A percentile compares a stretch with the other conserved stretches of the same genome.
phyloP scores from a whole-genome alignment of 2,888 invertebrate species.

The Drosophila pseudotakahashii region DNA sequence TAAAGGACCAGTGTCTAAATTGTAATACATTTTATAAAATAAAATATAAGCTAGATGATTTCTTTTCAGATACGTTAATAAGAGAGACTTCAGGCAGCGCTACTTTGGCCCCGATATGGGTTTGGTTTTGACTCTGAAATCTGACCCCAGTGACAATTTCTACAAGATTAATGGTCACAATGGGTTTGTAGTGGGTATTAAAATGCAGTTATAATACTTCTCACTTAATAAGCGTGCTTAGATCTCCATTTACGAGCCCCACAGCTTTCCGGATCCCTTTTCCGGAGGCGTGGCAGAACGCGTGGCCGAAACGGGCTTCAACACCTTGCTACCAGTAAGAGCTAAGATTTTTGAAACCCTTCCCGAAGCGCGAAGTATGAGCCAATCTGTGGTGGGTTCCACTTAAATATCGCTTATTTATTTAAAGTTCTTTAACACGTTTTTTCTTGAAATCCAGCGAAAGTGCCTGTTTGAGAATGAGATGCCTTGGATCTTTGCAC shows the following conservation, averaged over 20 bases:
- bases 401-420: not conserved
- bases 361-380: conserved; percentile 61
- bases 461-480: conserved; percentile 86
- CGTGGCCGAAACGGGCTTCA: conserved; percentile 48
- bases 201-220: too few species aligned
- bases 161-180: conserved; percentile 84
- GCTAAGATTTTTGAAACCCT: conserved; percentile 68
- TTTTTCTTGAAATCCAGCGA: conserved; percentile 81
- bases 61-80: conserved; percentile 44
- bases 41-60: not conserved
- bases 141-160: conserved; percentile 86
- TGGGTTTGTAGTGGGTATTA: conserved; percentile 85
- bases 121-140: conserved; percentile 85
- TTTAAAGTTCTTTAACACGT: not conserved
- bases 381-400: conserved; percentile 48
- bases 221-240: not conserved
- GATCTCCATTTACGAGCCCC: conserved; percentile 58
- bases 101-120: conserved; percentile 84
- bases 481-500: conserved; percentile 70
- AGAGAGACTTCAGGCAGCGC: conserved; percentile 43
- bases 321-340: conserved; percentile 54
- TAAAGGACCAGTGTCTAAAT: too few species aligned
- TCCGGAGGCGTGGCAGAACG: conserved; percentile 65
- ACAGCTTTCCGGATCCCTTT: conserved; percentile 62
- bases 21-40: not conserved